Conservation (phyloP, 2,888 invertebrate species). For the Ditula angustiorana region DNA sequence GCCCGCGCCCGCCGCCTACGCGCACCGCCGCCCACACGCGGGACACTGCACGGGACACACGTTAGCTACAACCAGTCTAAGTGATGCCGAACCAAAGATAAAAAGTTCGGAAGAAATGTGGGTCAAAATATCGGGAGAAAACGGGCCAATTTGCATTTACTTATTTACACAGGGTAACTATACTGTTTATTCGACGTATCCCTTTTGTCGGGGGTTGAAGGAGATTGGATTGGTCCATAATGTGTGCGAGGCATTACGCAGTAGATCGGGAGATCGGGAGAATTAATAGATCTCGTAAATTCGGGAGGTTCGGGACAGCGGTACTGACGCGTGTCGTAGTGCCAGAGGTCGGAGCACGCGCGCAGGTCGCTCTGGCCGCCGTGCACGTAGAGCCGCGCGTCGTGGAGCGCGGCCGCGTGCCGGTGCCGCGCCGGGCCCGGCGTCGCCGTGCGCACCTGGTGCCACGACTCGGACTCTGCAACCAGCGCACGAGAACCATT, state of each 20-base stretch:
- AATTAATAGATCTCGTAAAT: too few relatives aligned
- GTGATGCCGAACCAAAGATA: too few relatives aligned
- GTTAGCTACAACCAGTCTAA: too few relatives aligned
- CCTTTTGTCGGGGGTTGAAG: too few relatives aligned
- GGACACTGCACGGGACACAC: conserved; percentile 70
- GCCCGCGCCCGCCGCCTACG: conserved; percentile 73
- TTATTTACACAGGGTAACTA: too few relatives aligned
- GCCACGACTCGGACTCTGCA: conserved; percentile 93
- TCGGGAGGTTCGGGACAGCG: background rate
- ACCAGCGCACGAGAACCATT: background rate
- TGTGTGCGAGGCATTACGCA: too few relatives aligned
- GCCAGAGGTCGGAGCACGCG: conserved; percentile 91
- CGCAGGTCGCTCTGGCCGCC: conserved; percentile 95
- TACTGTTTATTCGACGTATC: too few relatives aligned
- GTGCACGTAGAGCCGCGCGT: conserved; percentile 93
- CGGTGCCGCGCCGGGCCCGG: conserved; percentile 90
- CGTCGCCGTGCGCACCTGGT: conserved; percentile 75
- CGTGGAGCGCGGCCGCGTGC: conserved; percentile 93
- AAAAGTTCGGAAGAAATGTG: too few relatives aligned
- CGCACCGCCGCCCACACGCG: conserved; percentile 88
- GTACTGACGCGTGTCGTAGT: conserved; percentile 89
- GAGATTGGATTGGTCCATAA: too few relatives aligned
- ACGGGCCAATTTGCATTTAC: too few relatives aligned
- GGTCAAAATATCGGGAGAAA: too few relatives aligned
- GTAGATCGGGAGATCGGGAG: too few relatives aligned